Evolutionary conservation across 1,140 invertebrate genomes (phyloP).

Genomic region (Drosophila burlai): DNA sequence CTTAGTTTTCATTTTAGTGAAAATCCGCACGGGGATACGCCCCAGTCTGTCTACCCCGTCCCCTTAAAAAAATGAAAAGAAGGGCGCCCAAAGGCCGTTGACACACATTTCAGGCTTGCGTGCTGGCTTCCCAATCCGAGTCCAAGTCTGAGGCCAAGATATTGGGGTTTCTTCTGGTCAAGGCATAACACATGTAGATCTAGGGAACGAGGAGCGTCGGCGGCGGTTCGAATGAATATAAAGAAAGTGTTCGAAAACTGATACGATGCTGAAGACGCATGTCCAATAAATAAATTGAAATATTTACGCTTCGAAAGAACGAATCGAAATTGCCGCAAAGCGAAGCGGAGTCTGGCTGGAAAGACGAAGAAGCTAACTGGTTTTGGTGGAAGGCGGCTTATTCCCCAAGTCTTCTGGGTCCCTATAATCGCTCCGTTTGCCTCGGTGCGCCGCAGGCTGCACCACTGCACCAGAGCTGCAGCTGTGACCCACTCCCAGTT

Average conservation of each 20-base stretch:
- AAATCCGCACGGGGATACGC: constrained; percentile 64
- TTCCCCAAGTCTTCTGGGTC: constrained; percentile 49
- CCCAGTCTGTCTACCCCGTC: constrained; percentile 43
- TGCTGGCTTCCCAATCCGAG: constrained; percentile 40
- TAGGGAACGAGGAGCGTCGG: constrained; percentile 24
- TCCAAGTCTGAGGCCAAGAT: constrained; percentile 41
- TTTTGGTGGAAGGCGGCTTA: constrained; percentile 3
- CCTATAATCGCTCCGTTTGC: constrained; percentile 75
- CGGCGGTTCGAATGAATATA: constrained; percentile 40
- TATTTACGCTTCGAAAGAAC: constrained; percentile 68
- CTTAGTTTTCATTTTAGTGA: constrained; percentile 78
- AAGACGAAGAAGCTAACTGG: constrained; percentile 28
- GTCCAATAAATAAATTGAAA: constrained; percentile 81
- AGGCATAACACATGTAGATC: constrained; percentile 69
- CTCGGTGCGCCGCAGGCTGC: constrained; percentile 29
- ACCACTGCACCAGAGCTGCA: constrained; percentile 45
- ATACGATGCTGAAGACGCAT: constrained; percentile 61
- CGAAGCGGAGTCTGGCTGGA: constrained; percentile 3
- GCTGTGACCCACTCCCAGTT: constrained; percentile 81
- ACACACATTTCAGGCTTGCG: constrained; percentile 71
- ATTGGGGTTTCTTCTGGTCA: constrained; percentile 59
- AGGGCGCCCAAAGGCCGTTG: constrained; percentile 67
- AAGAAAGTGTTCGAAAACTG: constrained; percentile 52
- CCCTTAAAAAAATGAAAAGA: constrained; percentile 35
- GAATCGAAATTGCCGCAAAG: constrained; percentile 56